These are phyloP conservation scores for Daphoenositta chrysoptera DNA, from an alignment of 2,113 vertebrate genomes.

Conservation along the genomic window DNA sequence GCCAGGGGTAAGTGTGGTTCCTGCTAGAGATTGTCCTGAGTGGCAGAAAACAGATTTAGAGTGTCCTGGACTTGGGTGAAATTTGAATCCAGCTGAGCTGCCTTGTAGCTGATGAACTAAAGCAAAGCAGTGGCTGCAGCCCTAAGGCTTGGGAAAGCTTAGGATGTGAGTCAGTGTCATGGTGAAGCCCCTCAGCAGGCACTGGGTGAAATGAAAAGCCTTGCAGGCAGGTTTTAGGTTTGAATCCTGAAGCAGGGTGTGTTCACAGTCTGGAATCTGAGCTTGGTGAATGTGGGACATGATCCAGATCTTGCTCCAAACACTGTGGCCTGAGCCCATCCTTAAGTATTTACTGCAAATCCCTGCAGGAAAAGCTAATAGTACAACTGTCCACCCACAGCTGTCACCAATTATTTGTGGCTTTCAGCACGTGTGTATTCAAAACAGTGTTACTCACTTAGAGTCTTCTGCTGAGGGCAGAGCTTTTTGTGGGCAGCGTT, in stretches of 20 bases:
- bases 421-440: not conserved
- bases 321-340: not conserved
- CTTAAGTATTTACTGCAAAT: constrained; percentile 39
- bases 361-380: constrained; percentile 15
- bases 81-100: not conserved
- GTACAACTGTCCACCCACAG: constrained; percentile 45
- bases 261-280: constrained; percentile 10
- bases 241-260: constrained; percentile 23
- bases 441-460: not conserved
- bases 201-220: not conserved
- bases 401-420: constrained; percentile 40
- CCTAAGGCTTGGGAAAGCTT: not conserved
- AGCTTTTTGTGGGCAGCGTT: not conserved
- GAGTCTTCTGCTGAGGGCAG: not conserved
- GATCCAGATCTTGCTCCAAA: constrained; percentile 3
- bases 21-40: not conserved
- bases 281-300: not conserved
- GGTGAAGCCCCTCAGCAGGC: not conserved
- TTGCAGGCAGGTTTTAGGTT: not conserved
- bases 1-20: constrained; percentile 81
- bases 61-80: not conserved
- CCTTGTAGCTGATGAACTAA: not conserved
- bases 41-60: not conserved
- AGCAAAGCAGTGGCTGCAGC: not conserved
- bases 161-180: not conserved